phyloP scores from a whole-genome alignment of 2,888 invertebrate species.

The Athrips mouffetella region DNA sequence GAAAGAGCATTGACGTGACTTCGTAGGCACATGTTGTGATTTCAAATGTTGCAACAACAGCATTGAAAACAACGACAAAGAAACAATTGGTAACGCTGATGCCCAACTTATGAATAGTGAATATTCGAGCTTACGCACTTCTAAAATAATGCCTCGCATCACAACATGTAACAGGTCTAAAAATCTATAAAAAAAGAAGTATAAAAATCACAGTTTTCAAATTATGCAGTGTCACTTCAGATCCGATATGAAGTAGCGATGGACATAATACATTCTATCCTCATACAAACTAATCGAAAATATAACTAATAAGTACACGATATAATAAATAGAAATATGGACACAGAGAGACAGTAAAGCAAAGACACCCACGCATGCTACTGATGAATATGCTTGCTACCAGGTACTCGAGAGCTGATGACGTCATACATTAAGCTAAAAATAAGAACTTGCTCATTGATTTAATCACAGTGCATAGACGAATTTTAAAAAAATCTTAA shows the following conservation, averaged over 20 bases:
- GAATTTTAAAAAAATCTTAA: no score
- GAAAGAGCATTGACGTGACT: slow-evolving; percentile 41
- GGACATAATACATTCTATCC: slow-evolving; percentile 54
- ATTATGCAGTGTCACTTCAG: slow-evolving; percentile 77
- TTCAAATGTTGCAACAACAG: slow-evolving; percentile 42
- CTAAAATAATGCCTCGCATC: slow-evolving; percentile 54
- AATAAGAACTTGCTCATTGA: neutral
- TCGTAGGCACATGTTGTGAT: slow-evolving; percentile 67
- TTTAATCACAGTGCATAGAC: neutral
- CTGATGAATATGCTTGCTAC: slow-evolving; percentile 53
- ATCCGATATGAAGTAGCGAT: slow-evolving; percentile 66
- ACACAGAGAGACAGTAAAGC: slow-evolving; percentile 74
- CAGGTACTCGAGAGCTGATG: slow-evolving; percentile 14
- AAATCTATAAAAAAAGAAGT: slow-evolving; percentile 68
- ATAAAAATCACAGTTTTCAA: slow-evolving; percentile 77
- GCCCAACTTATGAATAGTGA: slow-evolving; percentile 35
- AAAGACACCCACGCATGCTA: slow-evolving; percentile 62
- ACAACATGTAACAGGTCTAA: slow-evolving; percentile 75
- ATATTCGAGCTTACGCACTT: slow-evolving; percentile 38
- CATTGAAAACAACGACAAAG: slow-evolving; percentile 40
- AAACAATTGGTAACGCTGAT: slow-evolving; percentile 45
- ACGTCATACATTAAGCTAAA: neutral
- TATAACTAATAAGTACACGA: slow-evolving; percentile 75
- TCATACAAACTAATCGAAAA: slow-evolving; percentile 57
- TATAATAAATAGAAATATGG: slow-evolving; percentile 61